Evolutionary conservation across 2,797 vertebrate genomes (phyloP), one percentile per base, ranked within the genome.

Genomic region (Diplodus sargus): DNA sequence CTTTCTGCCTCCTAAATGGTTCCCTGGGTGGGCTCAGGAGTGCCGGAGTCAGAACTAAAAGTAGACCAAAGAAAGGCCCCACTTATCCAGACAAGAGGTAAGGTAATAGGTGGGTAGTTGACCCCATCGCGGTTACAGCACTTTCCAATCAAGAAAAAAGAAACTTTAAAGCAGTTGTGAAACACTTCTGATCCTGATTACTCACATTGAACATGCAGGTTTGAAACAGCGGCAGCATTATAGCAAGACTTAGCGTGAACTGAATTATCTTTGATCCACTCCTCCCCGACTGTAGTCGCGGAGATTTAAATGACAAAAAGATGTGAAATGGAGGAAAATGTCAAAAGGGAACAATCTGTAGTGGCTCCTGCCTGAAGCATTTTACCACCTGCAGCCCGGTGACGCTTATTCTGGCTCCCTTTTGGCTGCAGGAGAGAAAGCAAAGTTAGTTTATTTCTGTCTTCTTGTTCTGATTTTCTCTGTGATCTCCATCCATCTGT

Each of bases 1-100:
- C 58, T 83, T 77, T 84, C 72, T 66, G 49, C 45, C 73, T 88
- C 60, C 25, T 87, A 88, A 92, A 89, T 91, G 70, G 85, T 70
- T 93, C 82, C 87, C 89, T 61, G 39, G 85, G 77, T 74, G 68
- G 75, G 62, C 75, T 65, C 51, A 71, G 81, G 71, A 74, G 66
- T 84, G 66, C 71, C 5, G 9, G 53, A 83, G 78, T 80, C 51
- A 54, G 42, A 77, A 76, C 73, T 84, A 69, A 86, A 87, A 83
- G 79, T 63, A 85, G 52, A 82, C 63, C 18, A 70, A 73, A 79
- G 47, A 84, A 78, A 85, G 39, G 58, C 69, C n/a, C 39, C 62
- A 83, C 79, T 86, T 87, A 86, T 85, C 81, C 82, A 83, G 70
- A 78, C 22, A 18, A 85, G 69, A 84, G 47, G 62, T 66, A 61